phyloP scores from a whole-genome alignment of 2,797 vertebrate genomes.

The Sphenopsis melanotis region DNA sequence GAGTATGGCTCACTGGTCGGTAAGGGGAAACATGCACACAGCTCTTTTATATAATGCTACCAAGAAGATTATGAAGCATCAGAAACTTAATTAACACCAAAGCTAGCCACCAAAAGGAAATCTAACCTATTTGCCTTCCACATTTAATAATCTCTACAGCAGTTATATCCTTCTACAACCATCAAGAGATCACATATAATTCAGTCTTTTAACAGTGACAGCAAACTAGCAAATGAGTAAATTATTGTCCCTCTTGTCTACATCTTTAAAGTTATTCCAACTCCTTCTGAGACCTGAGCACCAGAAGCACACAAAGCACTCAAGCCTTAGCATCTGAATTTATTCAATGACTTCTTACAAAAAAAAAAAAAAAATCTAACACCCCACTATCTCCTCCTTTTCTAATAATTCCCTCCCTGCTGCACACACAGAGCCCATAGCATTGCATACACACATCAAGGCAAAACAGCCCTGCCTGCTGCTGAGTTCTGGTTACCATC shows the following conservation, averaged over 20 bases:
- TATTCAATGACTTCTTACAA: neutral
- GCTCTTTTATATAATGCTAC: neutral
- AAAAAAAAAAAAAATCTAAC: too few species aligned
- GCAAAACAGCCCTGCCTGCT: accelerated
- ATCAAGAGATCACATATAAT: neutral
- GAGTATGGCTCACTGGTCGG: neutral
- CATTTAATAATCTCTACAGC: neutral
- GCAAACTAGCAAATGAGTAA: neutral
- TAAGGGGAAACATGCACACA: neutral
- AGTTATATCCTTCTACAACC: neutral
- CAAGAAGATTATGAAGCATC: neutral
- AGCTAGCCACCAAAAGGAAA: neutral
- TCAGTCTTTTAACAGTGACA: neutral
- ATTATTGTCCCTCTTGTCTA: neutral
- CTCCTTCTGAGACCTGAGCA: neutral
- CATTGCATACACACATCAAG: accelerated
- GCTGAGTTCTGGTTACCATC: accelerated
- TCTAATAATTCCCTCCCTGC: neutral
- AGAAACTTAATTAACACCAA: neutral
- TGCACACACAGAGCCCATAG: neutral
- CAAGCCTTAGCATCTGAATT: neutral
- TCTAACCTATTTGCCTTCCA: neutral
- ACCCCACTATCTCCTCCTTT: accelerated
- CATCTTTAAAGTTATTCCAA: neutral
- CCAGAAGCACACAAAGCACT: neutral